Evolutionary conservation across 2,113 vertebrate genomes (phyloP), one percentile per base, ranked within the genome.

Genomic region (Ictalurus furcatus): DNA sequence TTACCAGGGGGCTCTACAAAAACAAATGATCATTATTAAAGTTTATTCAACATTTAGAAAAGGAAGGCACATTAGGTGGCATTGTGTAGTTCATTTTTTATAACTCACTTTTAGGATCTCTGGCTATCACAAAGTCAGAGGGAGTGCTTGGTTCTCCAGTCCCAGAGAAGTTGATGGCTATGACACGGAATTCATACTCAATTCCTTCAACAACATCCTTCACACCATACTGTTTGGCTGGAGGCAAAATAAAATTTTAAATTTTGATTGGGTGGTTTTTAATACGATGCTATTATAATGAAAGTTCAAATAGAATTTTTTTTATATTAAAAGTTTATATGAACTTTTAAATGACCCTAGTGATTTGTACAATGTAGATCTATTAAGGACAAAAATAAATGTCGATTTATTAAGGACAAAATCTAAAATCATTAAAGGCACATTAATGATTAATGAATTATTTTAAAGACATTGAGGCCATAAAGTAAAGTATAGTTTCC

Each of bases 101-200:
- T 65, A 54, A 94, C 97, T 97, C 91, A 98, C 97, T 94, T n/a
- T 92, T 95, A 89, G 97, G 94, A 90, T 97, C 97, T 90, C 83
- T 90, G 0, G 96, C 96, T 88, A 95, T 95, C 82, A 94, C 92
- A 9, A 96, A 94, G 52, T 97, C 94, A 0, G 96, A 97, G 0
- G 97, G 95, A 0, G 93, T 34, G 44, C 98, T 97, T 89, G 95
- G 92, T 54, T 97, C 96, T 83, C 97, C 97, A 0, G 87, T 85
- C 4, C 97, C 97, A 11, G 97, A 95, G 81, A 96, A 94, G 87
- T 96, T 96, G 90, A 98, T 93, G 0, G 97, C 97, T 3, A 95
- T 95, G 89, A 98, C 96, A 0, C 96, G 95, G 82, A 98, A 98
- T 92, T 98, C 97, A 0, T 98, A 98, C 88, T 96, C 96, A 28